Percentiles rank a stretch among this genome's conserved stretches.
Evolutionary conservation across 2,888 invertebrate species (phyloP).

Genomic region (Cephus rjabovi): DNA sequence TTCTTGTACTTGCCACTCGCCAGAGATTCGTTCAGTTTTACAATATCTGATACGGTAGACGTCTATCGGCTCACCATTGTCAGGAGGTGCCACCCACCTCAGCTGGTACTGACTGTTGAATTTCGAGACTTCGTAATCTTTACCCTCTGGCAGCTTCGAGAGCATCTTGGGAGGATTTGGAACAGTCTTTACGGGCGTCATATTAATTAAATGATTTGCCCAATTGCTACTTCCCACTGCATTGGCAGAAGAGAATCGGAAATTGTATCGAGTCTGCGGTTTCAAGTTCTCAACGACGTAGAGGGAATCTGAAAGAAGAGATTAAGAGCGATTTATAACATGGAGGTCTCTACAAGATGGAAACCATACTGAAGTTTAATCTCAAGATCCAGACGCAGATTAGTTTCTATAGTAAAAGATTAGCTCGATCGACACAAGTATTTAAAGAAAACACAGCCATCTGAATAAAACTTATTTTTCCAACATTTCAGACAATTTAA

Average conservation of each 20-base stretch:
- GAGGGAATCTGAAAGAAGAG: slow-evolving; percentile 71
- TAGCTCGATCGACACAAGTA: neutral
- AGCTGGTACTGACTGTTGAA: slow-evolving; percentile 85
- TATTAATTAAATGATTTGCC: slow-evolving; percentile 74
- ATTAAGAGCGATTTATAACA: neutral
- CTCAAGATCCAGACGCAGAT: neutral
- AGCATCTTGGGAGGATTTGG: slow-evolving; percentile 80
- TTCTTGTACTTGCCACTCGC: slow-evolving; percentile 71
- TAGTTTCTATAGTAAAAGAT: neutral
- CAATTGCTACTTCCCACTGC: slow-evolving; percentile 85
- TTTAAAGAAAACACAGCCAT: neutral
- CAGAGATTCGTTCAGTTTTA: slow-evolving; percentile 77
- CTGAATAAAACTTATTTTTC: neutral
- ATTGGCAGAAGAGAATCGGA: slow-evolving; percentile 87
- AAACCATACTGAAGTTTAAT: too few species aligned
- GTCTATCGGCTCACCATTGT: slow-evolving; percentile 91
- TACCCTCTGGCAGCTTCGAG: slow-evolving; percentile 61
- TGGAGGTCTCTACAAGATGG: too few species aligned
- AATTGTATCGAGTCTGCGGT: slow-evolving; percentile 83
- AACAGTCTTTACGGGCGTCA: slow-evolving; percentile 81
- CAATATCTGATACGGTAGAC: slow-evolving; percentile 85
- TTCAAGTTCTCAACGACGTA: slow-evolving; percentile 84
- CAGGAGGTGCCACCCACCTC: slow-evolving; percentile 86
- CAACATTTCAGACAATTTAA: neutral
- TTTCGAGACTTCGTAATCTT: slow-evolving; percentile 68